phyloP scores from a whole-genome alignment of 1,140 invertebrate genomes.

The Hypothenemus hampei region DNA sequence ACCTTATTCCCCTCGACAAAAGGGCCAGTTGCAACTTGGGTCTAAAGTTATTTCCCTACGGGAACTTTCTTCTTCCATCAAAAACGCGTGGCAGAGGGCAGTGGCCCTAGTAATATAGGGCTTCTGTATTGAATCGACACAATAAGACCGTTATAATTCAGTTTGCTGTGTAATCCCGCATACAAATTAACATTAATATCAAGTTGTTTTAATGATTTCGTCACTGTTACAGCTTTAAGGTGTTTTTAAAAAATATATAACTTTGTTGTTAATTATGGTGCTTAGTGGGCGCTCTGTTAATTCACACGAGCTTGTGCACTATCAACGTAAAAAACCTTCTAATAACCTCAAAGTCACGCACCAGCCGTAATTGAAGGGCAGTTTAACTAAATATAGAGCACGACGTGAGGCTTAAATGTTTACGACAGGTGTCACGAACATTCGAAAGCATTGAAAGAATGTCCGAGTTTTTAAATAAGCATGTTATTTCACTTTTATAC shows the following conservation, averaged over 20 bases:
- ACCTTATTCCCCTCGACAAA: slow-evolving; percentile 19
- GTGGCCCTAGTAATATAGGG: slow-evolving; percentile 22
- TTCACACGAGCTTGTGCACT: too few species aligned
- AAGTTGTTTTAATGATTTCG: too few species aligned
- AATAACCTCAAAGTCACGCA: slow-evolving; percentile 5
- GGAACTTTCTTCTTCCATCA: slow-evolving; percentile 22
- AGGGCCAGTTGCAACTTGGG: slow-evolving; percentile 11
- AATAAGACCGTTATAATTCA: not conserved
- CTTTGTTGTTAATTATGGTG: too few species aligned
- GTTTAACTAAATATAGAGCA: slow-evolving; percentile 15
- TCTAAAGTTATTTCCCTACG: slow-evolving; percentile 22
- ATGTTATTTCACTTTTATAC: too few species aligned
- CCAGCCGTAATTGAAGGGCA: slow-evolving; percentile 8
- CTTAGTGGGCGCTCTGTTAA: too few species aligned
- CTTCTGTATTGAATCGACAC: not conserved
- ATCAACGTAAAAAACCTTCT: slow-evolving; percentile 4
- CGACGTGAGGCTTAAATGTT: slow-evolving; percentile 6
- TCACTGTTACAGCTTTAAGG: too few species aligned
- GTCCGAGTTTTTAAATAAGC: too few species aligned
- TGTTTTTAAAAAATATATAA: too few species aligned
- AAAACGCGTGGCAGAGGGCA: slow-evolving; percentile 21
- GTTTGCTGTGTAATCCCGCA: too few species aligned
- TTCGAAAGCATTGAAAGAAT: too few species aligned
- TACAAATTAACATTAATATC: too few species aligned
- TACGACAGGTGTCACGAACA: slow-evolving; percentile 16